phyloP scores from a whole-genome alignment of 1,140 invertebrate species.

The Delia radicum region DNA sequence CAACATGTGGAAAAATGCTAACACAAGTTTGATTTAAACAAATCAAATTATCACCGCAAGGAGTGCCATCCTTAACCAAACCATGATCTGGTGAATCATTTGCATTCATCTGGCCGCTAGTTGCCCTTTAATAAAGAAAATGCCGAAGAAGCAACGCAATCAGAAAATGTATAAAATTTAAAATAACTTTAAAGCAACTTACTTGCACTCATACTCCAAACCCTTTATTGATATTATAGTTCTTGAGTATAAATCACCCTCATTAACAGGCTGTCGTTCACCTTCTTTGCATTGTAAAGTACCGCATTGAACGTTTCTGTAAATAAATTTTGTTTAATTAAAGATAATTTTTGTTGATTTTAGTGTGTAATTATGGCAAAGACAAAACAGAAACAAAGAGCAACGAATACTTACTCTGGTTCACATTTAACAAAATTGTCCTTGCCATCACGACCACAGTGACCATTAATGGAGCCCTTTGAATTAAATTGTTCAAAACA shows the following conservation, averaged over 20 bases:
- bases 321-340: slow-evolving; percentile 17
- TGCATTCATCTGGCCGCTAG: slow-evolving; percentile 66
- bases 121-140: slow-evolving; percentile 61
- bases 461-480: slow-evolving; percentile 88
- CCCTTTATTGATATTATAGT: slow-evolving; percentile 86
- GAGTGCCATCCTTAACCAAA: slow-evolving; percentile 83
- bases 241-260: slow-evolving; percentile 76
- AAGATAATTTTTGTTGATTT: neutral
- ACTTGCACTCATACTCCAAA: slow-evolving; percentile 90
- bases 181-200: slow-evolving; percentile 54
- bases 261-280: slow-evolving; percentile 72
- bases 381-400: too few species aligned
- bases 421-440: slow-evolving; percentile 86
- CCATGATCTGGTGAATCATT: slow-evolving; percentile 70
- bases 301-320: slow-evolving; percentile 80
- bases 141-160: neutral
- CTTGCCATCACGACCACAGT: slow-evolving; percentile 80
- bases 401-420: slow-evolving; percentile 78
- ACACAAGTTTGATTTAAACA: slow-evolving; percentile 92
- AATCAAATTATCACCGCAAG: slow-evolving; percentile 87
- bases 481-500: slow-evolving; percentile 94
- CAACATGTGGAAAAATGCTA: slow-evolving; percentile 77
- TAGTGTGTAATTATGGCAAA: neutral
- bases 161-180: neutral
- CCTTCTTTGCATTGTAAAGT: slow-evolving; percentile 88